Evolutionary conservation across 2,113 vertebrate genomes (phyloP).

Genomic region (Podarcis muralis): DNA sequence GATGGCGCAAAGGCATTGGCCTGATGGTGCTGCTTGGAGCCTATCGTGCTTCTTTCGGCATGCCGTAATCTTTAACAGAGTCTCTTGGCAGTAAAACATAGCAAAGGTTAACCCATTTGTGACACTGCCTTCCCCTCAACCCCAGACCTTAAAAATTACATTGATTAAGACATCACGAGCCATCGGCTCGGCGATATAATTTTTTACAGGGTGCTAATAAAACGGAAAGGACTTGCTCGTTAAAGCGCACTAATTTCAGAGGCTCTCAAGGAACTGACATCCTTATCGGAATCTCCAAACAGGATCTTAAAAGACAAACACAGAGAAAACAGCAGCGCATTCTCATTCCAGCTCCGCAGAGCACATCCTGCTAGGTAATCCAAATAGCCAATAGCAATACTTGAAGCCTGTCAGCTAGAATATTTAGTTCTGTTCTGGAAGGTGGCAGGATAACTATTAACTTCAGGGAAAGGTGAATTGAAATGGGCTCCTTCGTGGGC

Average conservation of each 20-base stretch:
- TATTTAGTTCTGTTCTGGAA: conserved; percentile 53
- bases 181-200: conserved; percentile 30
- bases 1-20: background rate
- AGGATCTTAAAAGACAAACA: conserved; percentile 43
- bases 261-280: conserved; percentile 63
- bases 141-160: conserved; percentile 41
- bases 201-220: conserved; percentile 44
- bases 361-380: conserved; percentile 24
- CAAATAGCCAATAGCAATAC: conserved; percentile 34
- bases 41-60: conserved; percentile 44
- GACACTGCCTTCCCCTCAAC: conserved; percentile 33
- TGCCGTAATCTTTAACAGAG: conserved; percentile 15
- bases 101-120: conserved; percentile 42
- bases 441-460: conserved; percentile 34
- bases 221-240: conserved; percentile 27
- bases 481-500: conserved; percentile 3
- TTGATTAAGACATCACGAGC: conserved; percentile 20
- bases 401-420: conserved; percentile 37
- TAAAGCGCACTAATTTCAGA: conserved; percentile 56
- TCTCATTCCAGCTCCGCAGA: conserved; percentile 36
- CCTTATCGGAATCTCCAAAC: conserved; percentile 49
- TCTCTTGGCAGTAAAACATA: conserved; percentile 39
- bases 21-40: conserved; percentile 11
- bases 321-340: conserved; percentile 31
- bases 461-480: conserved; percentile 10